phyloP scores from a whole-genome alignment of 1,140 invertebrate species.

The Conus ventricosus region DNA sequence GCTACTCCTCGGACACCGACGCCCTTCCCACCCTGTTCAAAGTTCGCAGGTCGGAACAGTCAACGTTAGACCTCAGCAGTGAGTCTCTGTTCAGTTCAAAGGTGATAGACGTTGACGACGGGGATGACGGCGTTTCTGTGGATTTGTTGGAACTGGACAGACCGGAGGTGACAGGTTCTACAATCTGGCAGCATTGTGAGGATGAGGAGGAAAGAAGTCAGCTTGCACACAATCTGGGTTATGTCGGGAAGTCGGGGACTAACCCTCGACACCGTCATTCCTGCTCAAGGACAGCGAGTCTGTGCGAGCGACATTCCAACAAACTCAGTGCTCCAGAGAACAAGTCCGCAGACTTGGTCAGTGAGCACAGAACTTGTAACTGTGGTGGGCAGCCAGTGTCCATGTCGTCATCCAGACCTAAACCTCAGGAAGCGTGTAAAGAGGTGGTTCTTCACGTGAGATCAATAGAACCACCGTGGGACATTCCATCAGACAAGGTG shows the following conservation, averaged over 20 bases:
- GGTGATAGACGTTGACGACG: background rate
- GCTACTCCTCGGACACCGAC: conserved; percentile 44
- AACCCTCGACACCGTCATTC: background rate
- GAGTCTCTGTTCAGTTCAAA: background rate
- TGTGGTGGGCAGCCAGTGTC: background rate
- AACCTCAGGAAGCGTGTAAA: background rate
- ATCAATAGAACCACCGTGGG: background rate
- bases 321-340: background rate
- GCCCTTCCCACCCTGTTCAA: conserved; percentile 11
- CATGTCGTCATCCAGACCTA: background rate
- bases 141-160: background rate
- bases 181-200: background rate
- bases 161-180: background rate
- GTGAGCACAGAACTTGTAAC: background rate
- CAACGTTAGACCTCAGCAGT: background rate
- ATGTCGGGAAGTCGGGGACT: background rate
- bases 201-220: background rate
- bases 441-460: background rate
- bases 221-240: background rate
- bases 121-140: conserved; percentile 8
- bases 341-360: background rate
- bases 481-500: background rate
- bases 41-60: background rate
- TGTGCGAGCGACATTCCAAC: conserved; percentile 16
- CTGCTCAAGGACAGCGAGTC: conserved; percentile 8